phyloP scores from a whole-genome alignment of 2,113 vertebrate species.

The Ploceus nigricollis region DNA sequence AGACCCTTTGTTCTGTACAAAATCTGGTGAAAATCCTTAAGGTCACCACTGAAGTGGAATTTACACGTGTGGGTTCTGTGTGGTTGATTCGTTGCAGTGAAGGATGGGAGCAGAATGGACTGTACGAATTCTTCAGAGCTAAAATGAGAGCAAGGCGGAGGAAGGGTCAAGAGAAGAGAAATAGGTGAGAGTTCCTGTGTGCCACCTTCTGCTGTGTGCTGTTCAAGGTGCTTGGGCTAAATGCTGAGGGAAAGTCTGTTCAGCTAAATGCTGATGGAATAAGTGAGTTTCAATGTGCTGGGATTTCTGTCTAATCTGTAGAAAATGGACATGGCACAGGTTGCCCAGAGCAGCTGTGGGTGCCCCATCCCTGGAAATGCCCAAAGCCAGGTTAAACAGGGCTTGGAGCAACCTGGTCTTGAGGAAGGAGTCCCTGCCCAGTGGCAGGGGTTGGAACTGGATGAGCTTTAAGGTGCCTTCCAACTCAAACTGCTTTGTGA shows the following conservation, averaged over 20 bases:
- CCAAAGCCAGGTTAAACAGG: background rate
- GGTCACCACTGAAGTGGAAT: rapidly evolving
- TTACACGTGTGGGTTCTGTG: background rate
- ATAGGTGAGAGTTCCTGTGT: slow-evolving; percentile 75
- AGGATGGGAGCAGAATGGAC: slow-evolving; percentile 98
- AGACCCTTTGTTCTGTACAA: background rate
- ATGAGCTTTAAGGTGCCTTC: background rate
- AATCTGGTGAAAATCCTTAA: background rate
- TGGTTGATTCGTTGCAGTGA: slow-evolving; percentile 77
- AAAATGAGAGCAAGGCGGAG: slow-evolving; percentile 95
- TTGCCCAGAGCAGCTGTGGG: background rate
- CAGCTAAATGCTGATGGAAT: background rate
- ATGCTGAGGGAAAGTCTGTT: background rate
- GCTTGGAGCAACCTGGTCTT: background rate
- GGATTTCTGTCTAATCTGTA: background rate
- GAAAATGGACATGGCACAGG: background rate
- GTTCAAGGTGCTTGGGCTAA: background rate
- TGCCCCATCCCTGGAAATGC: background rate
- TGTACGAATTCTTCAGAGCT: slow-evolving; percentile 96
- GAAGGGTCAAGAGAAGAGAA: slow-evolving; percentile 93
- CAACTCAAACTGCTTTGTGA: background rate
- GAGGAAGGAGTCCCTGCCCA: background rate
- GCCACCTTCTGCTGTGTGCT: background rate
- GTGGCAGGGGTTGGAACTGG: background rate
- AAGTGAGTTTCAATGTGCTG: background rate